Evolutionary conservation across 1,140 invertebrate genomes (phyloP).

Genomic region (Platorchestia sp.): DNA sequence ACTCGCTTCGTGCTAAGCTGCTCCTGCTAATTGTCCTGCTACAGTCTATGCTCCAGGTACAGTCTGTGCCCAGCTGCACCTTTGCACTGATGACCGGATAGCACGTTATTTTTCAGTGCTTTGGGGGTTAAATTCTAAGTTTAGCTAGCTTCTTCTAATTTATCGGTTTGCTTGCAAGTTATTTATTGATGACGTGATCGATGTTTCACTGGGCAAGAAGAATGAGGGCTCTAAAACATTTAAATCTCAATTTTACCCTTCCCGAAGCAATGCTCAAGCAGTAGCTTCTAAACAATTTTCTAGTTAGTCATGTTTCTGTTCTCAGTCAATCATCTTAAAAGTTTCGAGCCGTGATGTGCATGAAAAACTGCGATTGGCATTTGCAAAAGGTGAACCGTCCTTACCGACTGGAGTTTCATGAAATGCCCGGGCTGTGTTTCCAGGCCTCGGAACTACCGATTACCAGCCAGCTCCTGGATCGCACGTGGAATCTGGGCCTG

Average conservation of each 20-base stretch:
- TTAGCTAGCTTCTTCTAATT: background rate
- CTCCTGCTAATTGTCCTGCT: background rate
- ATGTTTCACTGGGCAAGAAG: no score
- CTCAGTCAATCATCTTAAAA: background rate
- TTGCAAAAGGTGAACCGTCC: background rate
- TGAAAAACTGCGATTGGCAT: background rate
- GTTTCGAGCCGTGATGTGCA: background rate
- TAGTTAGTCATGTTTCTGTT: background rate
- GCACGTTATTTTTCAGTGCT: background rate
- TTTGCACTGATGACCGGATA: background rate
- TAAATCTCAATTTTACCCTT: background rate
- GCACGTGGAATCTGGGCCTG: background rate
- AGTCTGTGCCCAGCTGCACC: no score
- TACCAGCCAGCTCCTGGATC: slow-evolving; percentile 4
- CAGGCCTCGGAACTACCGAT: slow-evolving; percentile 30
- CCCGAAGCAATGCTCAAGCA: background rate
- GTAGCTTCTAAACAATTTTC: background rate
- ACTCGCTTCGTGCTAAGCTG: background rate
- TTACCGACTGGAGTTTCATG: background rate
- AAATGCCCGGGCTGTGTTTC: background rate
- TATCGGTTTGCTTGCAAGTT: background rate
- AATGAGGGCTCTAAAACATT: background rate
- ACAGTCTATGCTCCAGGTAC: no score
- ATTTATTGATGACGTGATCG: no score
- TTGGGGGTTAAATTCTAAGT: background rate